Percentiles rank a stretch among this genome's conserved stretches.
phyloP scores from a whole-genome alignment of 2,797 vertebrate genomes.

The Pelodytes ibericus region DNA sequence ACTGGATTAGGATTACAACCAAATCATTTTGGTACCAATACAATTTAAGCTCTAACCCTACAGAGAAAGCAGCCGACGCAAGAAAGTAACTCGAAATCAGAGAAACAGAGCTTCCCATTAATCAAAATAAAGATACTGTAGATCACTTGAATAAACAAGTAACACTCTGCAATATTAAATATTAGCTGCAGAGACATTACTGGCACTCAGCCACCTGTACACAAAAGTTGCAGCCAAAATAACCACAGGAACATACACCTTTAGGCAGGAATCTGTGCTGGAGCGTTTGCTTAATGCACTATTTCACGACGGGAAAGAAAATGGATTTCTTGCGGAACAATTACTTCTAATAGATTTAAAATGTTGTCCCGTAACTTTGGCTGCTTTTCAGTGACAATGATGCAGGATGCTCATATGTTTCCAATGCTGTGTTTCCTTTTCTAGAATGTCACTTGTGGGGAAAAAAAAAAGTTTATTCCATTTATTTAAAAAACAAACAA shows the following conservation, averaged over 20 bases:
- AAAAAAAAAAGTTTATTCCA: no score
- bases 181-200: constrained; percentile 15
- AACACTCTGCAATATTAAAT: constrained; percentile 37
- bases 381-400: constrained; percentile 12
- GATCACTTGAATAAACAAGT: constrained; percentile 28
- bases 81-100: background rate
- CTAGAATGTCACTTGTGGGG: background rate
- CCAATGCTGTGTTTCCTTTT: no score
- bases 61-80: background rate
- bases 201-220: constrained; percentile 15
- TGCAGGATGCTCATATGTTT: background rate
- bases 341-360: constrained; percentile 41
- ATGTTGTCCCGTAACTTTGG: constrained; percentile 7
- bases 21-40: no score
- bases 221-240: background rate
- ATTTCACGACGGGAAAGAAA: constrained; percentile 41
- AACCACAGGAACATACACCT: background rate
- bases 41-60: background rate
- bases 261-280: constrained; percentile 40
- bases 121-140: constrained; percentile 41
- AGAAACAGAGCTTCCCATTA: background rate
- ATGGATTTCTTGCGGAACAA: constrained; percentile 50
- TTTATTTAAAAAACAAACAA: no score
- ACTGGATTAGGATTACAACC: no score
- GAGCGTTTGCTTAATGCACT: constrained; percentile 37